Base-by-base conservation (phyloP, 2,888 invertebrate genomes). In the Malthinus flaveolus region DNA sequence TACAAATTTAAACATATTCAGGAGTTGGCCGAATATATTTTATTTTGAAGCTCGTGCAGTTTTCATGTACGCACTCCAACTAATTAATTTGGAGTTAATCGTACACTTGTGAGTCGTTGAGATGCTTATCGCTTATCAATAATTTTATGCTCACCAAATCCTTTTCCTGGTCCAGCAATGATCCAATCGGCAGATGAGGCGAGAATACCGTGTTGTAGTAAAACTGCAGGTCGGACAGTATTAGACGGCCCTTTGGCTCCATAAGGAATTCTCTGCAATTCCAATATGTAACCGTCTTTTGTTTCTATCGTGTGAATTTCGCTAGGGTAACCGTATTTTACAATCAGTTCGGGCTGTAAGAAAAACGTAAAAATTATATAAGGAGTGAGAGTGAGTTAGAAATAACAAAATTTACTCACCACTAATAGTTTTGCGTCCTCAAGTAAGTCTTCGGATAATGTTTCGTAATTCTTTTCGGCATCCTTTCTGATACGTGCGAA, bases 141-240 rank as follows among this genome's bases (percentile, higher is more conserved):
- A n/a, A n/a, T n/a, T n/a, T n/a, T n/a, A n/a, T n/a, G n/a, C n/a
- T 71, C 81, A 75, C 32, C 85, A 10, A 82, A 68, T 49, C 79
- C 79, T 62, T 80, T 76, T 54, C 78, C 75, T 1, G 77, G 78
- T 10, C 78, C 75, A 63, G 82, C 80, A 32, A 81, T 72, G 13
- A 84, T 72, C 81, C 82, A 86, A 61, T 79, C 78, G 1, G 79
- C 75, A 0, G 82, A 79, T 11, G 80, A 78, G 7, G 77, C 74
- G 7, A 83, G 67, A 1, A 85, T 71, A 0, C 85, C 85, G 65
- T 82, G 82, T 62, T 80, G 80, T 55, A 82, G 65, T 53, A 80
- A 76, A 66, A 70, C 79, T 32, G 67, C 78, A 54, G 55, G 73
- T 66, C 52, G 39, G 23, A n/a, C n/a, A 1, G 78, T 73, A 0